Base-by-base conservation (phyloP, 2,113 vertebrate species). In the Lagenorhynchus albirostris region DNA sequence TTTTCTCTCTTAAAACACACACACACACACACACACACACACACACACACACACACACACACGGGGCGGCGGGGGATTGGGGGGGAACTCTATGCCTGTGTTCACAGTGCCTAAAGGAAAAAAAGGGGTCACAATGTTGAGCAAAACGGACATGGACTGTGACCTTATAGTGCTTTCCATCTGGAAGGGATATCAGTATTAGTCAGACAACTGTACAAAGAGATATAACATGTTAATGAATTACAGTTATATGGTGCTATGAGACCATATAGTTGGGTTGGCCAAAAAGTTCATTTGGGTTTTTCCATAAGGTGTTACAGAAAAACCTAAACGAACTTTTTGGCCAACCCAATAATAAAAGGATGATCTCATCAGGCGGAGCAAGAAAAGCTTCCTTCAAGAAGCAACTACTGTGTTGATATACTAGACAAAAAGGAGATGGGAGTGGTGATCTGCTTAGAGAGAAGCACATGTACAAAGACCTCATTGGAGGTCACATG, bases 21-120 rank as follows among this genome's bases (percentile, higher is more conserved):
- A 93, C 18, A 87, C 23, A 58, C 10, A 65, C 6, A 79, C 6
- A 53, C 17, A 74, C 36, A 82, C 29, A 68, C 10, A 74, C 2
- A 73, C 6, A 68, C 21, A 79, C 3, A 38, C 5, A 74, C 2
- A 55, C 9, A 74, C 1, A 73, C 6, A 58, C 21, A 79, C 6
- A 33, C 11, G 25, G 25, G 41, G 73, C 1, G 1, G 44, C 1
- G 3, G 70, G 0, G 47, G 14, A 62, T 53, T 53, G 50, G 6
- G 21, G 50, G 3, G 29, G 18, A 47, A 5, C 2, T 81, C 67
- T 77, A 50, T 86, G 15, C 2, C 38, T 36, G 1, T 67, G 18
- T 65, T 96, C 26, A 89, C 36, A 62, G 41, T 2, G 2, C 4
- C 25, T 62, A 41, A 44, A 88, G 26, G 13, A 68, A 86, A 38